phyloP scores from a whole-genome alignment of 2,797 vertebrate species.

The Ceyx erithaca region DNA sequence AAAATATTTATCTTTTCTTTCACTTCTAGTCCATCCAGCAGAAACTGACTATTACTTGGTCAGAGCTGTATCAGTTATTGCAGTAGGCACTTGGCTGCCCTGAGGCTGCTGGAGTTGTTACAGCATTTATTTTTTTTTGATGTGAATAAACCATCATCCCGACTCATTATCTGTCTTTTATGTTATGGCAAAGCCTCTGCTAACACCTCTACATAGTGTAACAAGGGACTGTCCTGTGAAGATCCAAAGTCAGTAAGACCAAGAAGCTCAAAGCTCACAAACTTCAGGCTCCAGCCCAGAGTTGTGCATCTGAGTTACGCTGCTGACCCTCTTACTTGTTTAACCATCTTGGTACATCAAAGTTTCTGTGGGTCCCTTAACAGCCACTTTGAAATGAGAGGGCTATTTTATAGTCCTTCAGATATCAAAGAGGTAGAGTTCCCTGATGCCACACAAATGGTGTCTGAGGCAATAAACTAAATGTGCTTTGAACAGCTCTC shows the following conservation, averaged over 20 bases:
- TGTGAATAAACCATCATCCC: not conserved
- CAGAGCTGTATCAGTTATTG: not conserved
- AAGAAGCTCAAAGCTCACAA: not conserved
- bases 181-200: not conserved
- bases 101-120: not conserved
- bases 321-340: not conserved
- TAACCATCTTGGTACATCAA: not conserved
- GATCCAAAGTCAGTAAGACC: not conserved
- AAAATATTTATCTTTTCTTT: not conserved
- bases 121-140: not conserved
- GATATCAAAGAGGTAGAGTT: not conserved
- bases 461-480: not conserved
- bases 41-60: not conserved
- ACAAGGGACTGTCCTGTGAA: not conserved
- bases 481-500: not conserved
- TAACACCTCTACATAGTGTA: not conserved
- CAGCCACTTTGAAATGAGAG: constrained; percentile 13
- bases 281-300: not conserved
- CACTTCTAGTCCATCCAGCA: not conserved
- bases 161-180: not conserved
- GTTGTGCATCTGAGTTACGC: not conserved
- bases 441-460: not conserved
- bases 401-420: not conserved
- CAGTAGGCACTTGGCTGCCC: not conserved
- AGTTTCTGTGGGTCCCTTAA: not conserved